Percentiles rank a stretch among this genome's conserved stretches.
Evolutionary conservation across 2,888 invertebrate genomes (phyloP).

Genomic region (Stenchaetothrips biformis): DNA sequence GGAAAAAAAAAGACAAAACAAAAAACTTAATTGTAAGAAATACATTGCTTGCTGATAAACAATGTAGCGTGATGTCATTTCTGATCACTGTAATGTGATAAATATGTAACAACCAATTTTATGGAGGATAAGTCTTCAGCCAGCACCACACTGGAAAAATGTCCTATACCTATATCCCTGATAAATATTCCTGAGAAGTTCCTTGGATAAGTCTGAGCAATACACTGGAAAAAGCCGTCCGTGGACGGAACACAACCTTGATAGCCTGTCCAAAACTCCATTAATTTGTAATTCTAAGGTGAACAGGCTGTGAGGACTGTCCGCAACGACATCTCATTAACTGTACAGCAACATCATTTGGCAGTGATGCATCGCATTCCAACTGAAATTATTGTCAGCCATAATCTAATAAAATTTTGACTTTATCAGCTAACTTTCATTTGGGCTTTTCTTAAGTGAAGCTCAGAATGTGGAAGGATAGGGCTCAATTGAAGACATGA

Average conservation of each 20-base stretch:
- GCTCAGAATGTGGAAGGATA: neutral
- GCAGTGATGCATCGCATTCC: neutral
- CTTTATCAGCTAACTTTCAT: neutral
- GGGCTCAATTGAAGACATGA: neutral
- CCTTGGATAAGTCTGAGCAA: slow-evolving; percentile 6
- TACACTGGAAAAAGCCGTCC: neutral
- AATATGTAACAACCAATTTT: neutral
- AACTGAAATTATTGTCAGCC: slow-evolving; percentile 14
- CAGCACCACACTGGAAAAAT: neutral
- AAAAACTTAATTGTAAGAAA: neutral
- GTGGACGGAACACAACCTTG: slow-evolving; percentile 11
- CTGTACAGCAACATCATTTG: neutral
- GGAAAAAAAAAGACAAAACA: neutral
- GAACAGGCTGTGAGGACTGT: neutral
- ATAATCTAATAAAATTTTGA: slow-evolving; percentile 1
- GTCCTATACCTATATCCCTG: slow-evolving; percentile 13
- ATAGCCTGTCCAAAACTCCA: neutral
- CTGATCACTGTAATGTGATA: slow-evolving; percentile 2
- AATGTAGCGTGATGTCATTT: neutral
- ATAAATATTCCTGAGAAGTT: slow-evolving; percentile 19
- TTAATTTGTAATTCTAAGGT: neutral
- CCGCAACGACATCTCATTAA: neutral
- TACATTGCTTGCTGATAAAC: neutral
- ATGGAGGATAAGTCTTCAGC: slow-evolving; percentile 6
- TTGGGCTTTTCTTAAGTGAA: neutral